Percentiles rank a stretch among this genome's conserved stretches.
phyloP scores from a whole-genome alignment of 2,113 vertebrate genomes.

The Petaurus breviceps region DNA sequence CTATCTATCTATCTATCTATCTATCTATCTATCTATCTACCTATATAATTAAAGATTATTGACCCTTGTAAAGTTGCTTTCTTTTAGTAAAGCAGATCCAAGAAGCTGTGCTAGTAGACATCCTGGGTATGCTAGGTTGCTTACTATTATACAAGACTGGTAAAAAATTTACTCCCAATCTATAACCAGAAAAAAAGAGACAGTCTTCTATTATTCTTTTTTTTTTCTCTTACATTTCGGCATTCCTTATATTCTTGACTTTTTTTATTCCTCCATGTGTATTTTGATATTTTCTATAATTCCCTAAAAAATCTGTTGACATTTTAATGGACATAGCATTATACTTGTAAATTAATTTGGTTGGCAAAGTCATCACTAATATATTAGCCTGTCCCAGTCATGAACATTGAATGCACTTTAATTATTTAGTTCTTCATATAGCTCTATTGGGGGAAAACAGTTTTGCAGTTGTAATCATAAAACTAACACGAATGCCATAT shows the following conservation, averaged over 20 bases:
- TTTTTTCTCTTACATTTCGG: background rate
- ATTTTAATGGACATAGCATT: background rate
- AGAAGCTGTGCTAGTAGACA: no score
- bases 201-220: background rate
- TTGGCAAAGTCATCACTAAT: background rate
- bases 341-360: background rate
- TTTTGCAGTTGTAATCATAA: background rate
- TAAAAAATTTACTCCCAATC: background rate
- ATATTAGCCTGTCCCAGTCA: background rate
- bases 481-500: background rate
- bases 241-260: background rate
- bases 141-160: no score
- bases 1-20: no score
- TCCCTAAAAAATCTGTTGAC: background rate
- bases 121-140: no score
- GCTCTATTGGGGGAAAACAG: background rate
- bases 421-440: background rate
- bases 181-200: background rate
- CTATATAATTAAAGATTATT: no score
- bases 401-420: background rate
- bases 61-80: no score
- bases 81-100: no score
- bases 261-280: background rate
- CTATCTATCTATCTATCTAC: no score
- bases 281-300: background rate